Percentiles rank a stretch among this genome's conserved stretches.
phyloP scores from a whole-genome alignment of 2,888 invertebrate genomes.

The Amphimallon solstitiale region DNA sequence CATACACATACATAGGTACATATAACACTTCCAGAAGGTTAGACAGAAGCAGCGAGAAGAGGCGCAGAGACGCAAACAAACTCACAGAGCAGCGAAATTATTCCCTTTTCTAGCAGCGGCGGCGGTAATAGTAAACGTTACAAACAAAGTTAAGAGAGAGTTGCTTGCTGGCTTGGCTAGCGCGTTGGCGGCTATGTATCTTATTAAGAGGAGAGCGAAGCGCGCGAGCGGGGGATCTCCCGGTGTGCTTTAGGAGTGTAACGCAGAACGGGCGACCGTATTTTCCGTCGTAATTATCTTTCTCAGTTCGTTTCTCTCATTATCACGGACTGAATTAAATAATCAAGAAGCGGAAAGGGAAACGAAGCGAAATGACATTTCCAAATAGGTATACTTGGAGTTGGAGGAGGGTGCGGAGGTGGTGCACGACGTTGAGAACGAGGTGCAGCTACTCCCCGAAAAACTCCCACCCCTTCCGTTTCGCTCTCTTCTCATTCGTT shows the following conservation, averaged over 20 bases:
- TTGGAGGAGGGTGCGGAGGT: neutral
- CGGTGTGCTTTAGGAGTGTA: slow-evolving; percentile 1
- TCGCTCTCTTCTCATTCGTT: neutral
- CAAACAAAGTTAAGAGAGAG: slow-evolving; percentile 22
- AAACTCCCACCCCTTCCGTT: neutral
- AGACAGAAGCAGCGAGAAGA: neutral
- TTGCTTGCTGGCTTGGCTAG: slow-evolving; percentile 41
- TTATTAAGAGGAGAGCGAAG: slow-evolving; percentile 43
- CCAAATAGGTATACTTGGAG: slow-evolving; percentile 54
- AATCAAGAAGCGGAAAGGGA: slow-evolving; percentile 62
- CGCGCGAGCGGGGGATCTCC: neutral
- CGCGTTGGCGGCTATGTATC: slow-evolving; percentile 44
- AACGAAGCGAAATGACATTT: slow-evolving; percentile 62
- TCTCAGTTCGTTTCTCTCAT: slow-evolving; percentile 62
- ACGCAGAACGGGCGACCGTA: slow-evolving; percentile 52
- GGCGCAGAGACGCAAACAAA: neutral
- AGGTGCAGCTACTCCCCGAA: neutral
- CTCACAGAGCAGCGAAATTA: slow-evolving; percentile 40
- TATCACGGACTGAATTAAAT: slow-evolving; percentile 62
- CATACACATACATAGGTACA: no score
- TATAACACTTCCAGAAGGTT: neutral
- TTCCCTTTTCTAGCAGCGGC: slow-evolving; percentile 29
- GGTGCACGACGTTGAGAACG: neutral
- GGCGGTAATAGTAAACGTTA: slow-evolving; percentile 3
- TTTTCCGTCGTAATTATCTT: slow-evolving; percentile 62